A percentile compares a stretch with the other conserved stretches of the same genome.
These are phyloP conservation scores for Exaiptasia diaphana DNA, from an alignment of 64 coral and sea anemone genomes.

Conservation along the genomic window DNA sequence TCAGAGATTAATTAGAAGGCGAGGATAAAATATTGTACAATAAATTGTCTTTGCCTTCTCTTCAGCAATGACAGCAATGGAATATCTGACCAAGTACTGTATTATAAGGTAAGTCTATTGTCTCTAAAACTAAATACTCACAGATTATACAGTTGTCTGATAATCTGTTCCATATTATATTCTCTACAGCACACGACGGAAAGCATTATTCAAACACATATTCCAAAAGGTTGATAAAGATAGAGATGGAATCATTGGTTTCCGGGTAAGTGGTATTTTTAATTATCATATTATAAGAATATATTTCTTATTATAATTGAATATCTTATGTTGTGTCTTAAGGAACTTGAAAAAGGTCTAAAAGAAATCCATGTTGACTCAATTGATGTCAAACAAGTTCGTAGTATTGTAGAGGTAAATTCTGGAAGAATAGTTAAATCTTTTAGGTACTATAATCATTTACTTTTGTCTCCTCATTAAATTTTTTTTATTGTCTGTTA, in stretches of 20 bases:
- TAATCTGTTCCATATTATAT: neutral
- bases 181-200: slow-evolving; percentile 76
- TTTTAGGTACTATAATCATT: neutral
- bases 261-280: slow-evolving; percentile 52
- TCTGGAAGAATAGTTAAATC: neutral
- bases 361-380: slow-evolving; percentile 85
- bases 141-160: neutral
- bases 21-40: too few species aligned
- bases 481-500: neutral
- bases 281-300: neutral
- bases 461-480: neutral
- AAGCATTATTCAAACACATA: slow-evolving; percentile 81
- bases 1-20: too few species aligned
- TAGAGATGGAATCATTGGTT: slow-evolving; percentile 79
- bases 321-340: neutral
- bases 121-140: neutral
- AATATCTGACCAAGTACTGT: slow-evolving; percentile 69
- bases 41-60: too few species aligned
- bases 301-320: neutral
- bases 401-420: slow-evolving; percentile 64
- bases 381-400: slow-evolving; percentile 68
- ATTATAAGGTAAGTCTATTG: slow-evolving; percentile 57
- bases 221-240: slow-evolving; percentile 94
- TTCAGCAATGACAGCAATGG: slow-evolving; percentile 74
- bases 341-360: slow-evolving; percentile 80